Evolutionary conservation across 53 echinoderm and acorn worm species (phyloP).

Genomic region (Temnopleurus reevesii): DNA sequence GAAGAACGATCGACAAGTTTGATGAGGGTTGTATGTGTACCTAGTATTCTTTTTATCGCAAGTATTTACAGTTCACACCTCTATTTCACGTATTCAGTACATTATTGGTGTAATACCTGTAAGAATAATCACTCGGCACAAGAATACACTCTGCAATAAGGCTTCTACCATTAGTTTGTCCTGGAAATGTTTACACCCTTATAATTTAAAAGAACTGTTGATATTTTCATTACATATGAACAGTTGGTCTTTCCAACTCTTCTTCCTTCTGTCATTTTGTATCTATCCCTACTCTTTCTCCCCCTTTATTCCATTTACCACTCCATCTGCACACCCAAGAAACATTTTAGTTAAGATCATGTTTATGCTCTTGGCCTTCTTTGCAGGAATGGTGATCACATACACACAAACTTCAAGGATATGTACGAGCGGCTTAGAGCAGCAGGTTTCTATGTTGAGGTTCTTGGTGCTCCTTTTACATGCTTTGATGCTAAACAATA

Average conservation of each 20-base stretch:
- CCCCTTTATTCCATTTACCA: neutral
- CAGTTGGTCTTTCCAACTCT: no score
- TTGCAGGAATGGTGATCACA: conserved; percentile 96
- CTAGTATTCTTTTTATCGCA: no score
- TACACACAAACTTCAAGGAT: conserved; percentile 98
- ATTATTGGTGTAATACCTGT: no score
- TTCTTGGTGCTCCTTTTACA: conserved; percentile 91
- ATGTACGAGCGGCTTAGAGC: conserved; percentile 83
- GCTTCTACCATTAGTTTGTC: no score
- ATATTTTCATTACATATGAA: no score
- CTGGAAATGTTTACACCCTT: no score
- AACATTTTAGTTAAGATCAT: neutral
- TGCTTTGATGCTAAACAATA: conserved; percentile 99
- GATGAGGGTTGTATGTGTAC: conserved; percentile 75
- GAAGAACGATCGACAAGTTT: conserved; percentile 96
- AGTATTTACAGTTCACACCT: no score
- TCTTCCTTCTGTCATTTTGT: neutral
- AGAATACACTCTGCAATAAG: no score
- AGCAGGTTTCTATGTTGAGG: conserved; percentile 97
- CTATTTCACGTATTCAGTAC: no score
- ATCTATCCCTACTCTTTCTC: neutral
- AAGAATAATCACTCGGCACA: no score
- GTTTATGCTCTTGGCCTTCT: neutral
- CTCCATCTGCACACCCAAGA: neutral
- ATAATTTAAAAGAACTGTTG: no score